Evolutionary conservation across 35 echinoderm and acorn worm genomes (phyloP).

Genomic region (Hemicentrotus pulcherrimus): DNA sequence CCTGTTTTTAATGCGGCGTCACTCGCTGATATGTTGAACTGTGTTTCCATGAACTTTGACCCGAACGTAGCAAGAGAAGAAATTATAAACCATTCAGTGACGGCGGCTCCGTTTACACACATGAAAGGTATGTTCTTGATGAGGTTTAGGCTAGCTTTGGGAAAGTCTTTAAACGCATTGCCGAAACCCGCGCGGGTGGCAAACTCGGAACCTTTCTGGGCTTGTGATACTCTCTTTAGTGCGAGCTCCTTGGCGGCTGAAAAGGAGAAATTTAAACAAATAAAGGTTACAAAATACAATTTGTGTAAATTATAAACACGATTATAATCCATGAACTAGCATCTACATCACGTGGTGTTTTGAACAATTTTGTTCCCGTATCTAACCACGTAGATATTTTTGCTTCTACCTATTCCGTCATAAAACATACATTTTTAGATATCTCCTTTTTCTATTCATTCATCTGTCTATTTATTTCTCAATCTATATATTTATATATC

Average conservation of each 20-base stretch:
- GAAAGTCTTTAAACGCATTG: constrained; percentile 81
- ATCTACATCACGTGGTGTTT: too few relatives aligned
- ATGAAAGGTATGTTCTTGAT: constrained; percentile 88
- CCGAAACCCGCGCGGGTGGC: constrained; percentile 77
- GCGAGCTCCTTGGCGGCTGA: constrained; percentile 65
- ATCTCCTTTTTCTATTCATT: background rate
- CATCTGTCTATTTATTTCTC: background rate
- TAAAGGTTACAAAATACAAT: too few relatives aligned
- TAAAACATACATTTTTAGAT: too few relatives aligned
- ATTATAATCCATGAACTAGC: too few relatives aligned
- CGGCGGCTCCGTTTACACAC: constrained; percentile 82
- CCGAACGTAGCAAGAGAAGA: constrained; percentile 85
- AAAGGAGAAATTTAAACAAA: too few relatives aligned
- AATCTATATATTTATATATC: too few relatives aligned
- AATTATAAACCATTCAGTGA: constrained; percentile 89
- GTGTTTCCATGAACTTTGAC: constrained; percentile 95
- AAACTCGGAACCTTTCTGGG: constrained; percentile 79
- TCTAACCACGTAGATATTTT: too few relatives aligned
- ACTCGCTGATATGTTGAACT: constrained; percentile 81
- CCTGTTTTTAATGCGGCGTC: constrained; percentile 80
- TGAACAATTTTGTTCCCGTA: too few relatives aligned
- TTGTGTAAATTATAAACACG: too few relatives aligned
- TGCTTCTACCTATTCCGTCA: too few relatives aligned
- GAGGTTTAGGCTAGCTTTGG: constrained; percentile 69
- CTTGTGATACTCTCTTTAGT: constrained; percentile 61